Base-by-base conservation (phyloP, 1,140 invertebrate genomes). In the Drosophila sulfurigaster region DNA sequence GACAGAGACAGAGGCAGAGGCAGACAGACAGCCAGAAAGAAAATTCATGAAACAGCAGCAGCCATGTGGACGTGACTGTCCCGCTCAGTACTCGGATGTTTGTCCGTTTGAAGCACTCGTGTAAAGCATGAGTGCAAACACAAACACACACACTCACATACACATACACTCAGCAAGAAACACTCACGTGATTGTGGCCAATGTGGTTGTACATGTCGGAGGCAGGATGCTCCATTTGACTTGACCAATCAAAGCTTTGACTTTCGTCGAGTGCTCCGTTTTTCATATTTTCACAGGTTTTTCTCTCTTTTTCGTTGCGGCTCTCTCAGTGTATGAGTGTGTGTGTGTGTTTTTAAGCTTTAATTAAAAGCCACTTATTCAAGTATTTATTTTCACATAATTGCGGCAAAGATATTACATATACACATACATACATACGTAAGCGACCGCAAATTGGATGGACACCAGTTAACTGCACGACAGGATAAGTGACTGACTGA, bases 161-260 rank as follows among this genome's bases (percentile, higher is more conserved):
- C 30, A 46, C 16, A 60, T n/a, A 48, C 15, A 30, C 11, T 28
- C 48, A 51, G 25, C 11, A n/a, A n/a, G 30, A 13, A 70, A 25
- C 38, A 56, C 73, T 49, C 78, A 80, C 76, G 76, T 85, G 73
- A 81, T 86, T 86, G 80, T 85, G 82, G 79, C 65, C 75, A 78
- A 68, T 70, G 64, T 73, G 65, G 35, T 59, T 67, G 67, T 45
- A 46, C 58, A 48, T 59, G 65, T 70, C 51, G 48, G 43, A 41
- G 20, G 7, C 51, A 48, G 67, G 28, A 66, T 72, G 73, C 73
- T 79, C 80, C 77, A 88, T 81, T 87, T 67, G 79, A 79, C 67
- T 79, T 82, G 73, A 69, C 85, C 85, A 88, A 75, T 88, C 72
- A 70, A 75, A 77, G 83, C 81, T 79, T 77, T 77, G 77, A 69